Conservation (phyloP, 64 coral and sea anemone species). For the Hydrozoanthus tunicans region DNA sequence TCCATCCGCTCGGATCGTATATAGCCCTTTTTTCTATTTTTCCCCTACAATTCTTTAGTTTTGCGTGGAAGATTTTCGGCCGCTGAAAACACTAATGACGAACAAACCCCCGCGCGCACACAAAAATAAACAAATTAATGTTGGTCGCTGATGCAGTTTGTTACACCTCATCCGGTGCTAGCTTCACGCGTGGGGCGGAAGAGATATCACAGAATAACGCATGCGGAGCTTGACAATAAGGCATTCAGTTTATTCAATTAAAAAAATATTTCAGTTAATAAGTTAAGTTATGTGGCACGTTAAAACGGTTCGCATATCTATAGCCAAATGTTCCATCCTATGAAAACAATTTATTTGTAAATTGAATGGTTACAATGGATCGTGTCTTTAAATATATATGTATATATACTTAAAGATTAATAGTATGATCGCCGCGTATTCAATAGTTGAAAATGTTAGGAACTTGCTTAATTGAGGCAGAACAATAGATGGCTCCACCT, state of each 20-base stretch:
- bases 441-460: background rate
- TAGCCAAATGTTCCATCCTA: background rate
- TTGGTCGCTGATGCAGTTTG: too few relatives aligned
- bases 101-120: too few relatives aligned
- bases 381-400: too few relatives aligned
- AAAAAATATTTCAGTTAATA: background rate
- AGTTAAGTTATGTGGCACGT: background rate
- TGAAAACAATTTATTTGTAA: too few relatives aligned
- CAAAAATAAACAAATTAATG: too few relatives aligned
- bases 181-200: background rate
- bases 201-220: background rate
- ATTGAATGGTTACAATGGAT: too few relatives aligned
- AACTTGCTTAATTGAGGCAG: background rate
- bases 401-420: background rate
- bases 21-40: too few relatives aligned
- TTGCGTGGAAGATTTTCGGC: too few relatives aligned
- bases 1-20: too few relatives aligned
- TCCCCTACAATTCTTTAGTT: too few relatives aligned
- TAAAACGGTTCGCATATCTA: background rate
- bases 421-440: background rate
- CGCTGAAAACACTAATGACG: too few relatives aligned
- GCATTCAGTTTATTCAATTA: background rate
- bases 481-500: background rate
- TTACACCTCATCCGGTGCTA: too few relatives aligned
- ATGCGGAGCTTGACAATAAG: background rate